Conservation (phyloP, 2,797 vertebrate genomes). For the Bradypodion pumilum region DNA sequence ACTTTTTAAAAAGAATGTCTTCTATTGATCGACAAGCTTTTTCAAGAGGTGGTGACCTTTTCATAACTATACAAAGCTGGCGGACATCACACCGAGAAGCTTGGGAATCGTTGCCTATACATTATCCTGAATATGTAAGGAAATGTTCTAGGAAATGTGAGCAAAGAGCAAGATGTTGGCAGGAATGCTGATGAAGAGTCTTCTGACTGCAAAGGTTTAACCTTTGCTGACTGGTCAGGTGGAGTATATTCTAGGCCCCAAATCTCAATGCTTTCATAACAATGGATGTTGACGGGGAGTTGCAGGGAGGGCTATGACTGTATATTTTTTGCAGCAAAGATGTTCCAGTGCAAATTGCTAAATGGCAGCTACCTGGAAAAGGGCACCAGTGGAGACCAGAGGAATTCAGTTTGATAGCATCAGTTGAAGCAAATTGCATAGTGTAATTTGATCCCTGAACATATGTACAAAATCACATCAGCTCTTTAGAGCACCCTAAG, state of each 20-base stretch:
- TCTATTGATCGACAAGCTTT: constrained; percentile 23
- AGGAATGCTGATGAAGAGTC: not conserved
- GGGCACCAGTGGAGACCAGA: not conserved
- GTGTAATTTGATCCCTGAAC: not conserved
- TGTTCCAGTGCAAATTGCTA: not conserved
- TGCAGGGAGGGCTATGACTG: not conserved
- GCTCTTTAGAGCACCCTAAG: not conserved
- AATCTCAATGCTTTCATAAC: not conserved
- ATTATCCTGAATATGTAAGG: constrained; percentile 21
- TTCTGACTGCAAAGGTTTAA: not conserved
- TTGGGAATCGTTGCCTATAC: not conserved
- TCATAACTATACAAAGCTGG: constrained; percentile 1
- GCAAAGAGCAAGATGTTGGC: not conserved
- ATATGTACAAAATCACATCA: not conserved
- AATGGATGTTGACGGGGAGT: not conserved
- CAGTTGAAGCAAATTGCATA: not conserved
- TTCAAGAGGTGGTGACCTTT: constrained; percentile 15
- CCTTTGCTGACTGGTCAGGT: not conserved
- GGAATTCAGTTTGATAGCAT: not conserved
- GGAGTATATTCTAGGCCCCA: not conserved
- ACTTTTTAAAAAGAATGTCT: not conserved
- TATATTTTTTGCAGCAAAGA: not conserved
- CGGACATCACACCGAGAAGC: not conserved
- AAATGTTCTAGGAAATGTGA: not conserved
- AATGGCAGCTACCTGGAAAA: not conserved